Conservation (phyloP, 2,888 invertebrate species). For the Loripinus fragilis region DNA sequence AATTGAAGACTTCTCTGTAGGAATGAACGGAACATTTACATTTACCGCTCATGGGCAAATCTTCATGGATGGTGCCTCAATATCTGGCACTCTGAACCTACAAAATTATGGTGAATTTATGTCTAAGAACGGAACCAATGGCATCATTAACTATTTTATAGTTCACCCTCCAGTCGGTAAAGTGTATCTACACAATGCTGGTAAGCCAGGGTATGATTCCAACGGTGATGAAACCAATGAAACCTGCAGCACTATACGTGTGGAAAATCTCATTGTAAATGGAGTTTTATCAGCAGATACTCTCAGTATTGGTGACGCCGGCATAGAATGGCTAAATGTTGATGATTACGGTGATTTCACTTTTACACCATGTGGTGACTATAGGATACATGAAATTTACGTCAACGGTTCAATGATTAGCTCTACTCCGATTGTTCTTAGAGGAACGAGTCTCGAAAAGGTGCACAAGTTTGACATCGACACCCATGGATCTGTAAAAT, state of each 20-base stretch:
- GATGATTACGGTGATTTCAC: constrained; percentile 57
- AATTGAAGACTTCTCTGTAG: constrained; percentile 50
- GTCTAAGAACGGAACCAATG: constrained; percentile 48
- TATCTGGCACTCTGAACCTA: constrained; percentile 60
- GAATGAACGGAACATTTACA: constrained; percentile 54
- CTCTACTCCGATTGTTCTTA: constrained; percentile 50
- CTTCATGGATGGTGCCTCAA: constrained; percentile 46
- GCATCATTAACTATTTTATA: constrained; percentile 47
- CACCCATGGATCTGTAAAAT: constrained; percentile 53
- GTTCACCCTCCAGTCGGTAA: constrained; percentile 55
- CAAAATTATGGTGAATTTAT: constrained; percentile 58
- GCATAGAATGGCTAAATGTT: constrained; percentile 53
- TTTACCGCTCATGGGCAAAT: constrained; percentile 59
- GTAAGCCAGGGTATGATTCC: constrained; percentile 27
- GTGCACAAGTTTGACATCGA: constrained; percentile 53
- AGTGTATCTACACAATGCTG: constrained; percentile 54
- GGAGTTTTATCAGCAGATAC: constrained; percentile 51
- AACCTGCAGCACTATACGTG: constrained; percentile 55
- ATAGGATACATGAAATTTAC: constrained; percentile 50
- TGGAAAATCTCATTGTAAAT: constrained; percentile 53
- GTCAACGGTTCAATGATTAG: constrained; percentile 61
- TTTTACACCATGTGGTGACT: constrained; percentile 54
- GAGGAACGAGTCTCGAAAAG: constrained; percentile 47
- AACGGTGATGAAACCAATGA: constrained; percentile 26
- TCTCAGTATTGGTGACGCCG: constrained; percentile 46